Percentiles rank a stretch among this genome's conserved stretches.
phyloP scores from a whole-genome alignment of 2,113 vertebrate species.

The Gallinago jamesoni region DNA sequence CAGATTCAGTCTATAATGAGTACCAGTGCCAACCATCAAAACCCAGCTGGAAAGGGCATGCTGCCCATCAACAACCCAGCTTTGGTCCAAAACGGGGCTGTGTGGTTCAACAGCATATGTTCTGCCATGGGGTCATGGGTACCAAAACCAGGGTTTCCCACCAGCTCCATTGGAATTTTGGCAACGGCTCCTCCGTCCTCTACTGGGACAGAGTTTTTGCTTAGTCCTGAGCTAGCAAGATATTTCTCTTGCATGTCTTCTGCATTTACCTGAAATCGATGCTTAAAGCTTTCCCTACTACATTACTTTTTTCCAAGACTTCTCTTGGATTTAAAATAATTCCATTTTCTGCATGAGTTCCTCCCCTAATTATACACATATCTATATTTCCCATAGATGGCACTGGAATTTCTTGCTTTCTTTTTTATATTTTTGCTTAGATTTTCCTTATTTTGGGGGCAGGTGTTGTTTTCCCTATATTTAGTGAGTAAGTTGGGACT shows the following conservation, averaged over 20 bases:
- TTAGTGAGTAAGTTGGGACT: neutral
- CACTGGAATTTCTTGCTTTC: conserved; percentile 9
- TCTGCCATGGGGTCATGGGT: neutral
- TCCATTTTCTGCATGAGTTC: neutral
- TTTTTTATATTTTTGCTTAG: neutral
- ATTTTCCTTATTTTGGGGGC: neutral
- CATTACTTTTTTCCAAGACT: neutral
- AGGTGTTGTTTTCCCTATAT: neutral
- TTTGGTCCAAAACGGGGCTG: neutral
- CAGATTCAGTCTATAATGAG: neutral
- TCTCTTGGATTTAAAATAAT: conserved; percentile 5
- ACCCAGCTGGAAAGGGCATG: neutral
- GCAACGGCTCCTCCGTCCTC: neutral
- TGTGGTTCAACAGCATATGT: neutral
- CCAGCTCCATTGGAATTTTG: neutral
- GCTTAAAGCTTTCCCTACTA: neutral
- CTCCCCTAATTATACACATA: neutral
- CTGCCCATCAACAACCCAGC: neutral
- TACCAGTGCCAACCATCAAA: neutral
- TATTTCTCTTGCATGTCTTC: neutral
- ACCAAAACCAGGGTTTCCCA: neutral
- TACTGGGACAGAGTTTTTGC: neutral
- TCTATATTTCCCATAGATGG: neutral
- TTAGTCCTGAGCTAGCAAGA: neutral
- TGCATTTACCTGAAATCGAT: neutral